These are phyloP conservation scores for Drosophila repleta DNA, from an alignment of 1,140 invertebrate genomes.

Conservation along the genomic window DNA sequence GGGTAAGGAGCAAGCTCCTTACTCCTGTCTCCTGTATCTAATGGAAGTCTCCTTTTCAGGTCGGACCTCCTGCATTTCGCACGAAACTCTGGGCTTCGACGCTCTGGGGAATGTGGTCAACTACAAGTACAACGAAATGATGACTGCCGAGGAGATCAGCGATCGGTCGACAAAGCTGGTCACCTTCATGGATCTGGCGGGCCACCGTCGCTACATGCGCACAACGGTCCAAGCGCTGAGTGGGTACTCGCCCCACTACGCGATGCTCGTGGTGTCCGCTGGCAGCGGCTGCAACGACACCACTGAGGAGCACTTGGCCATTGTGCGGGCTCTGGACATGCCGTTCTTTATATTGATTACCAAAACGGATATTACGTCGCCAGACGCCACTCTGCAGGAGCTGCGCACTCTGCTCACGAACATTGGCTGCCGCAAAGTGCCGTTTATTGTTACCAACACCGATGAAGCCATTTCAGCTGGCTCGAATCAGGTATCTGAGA, in stretches of 20 bases:
- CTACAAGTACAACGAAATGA: constrained; percentile 94
- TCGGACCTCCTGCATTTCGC: constrained; percentile 97
- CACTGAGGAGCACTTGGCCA: constrained; percentile 92
- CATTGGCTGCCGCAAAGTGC: constrained; percentile 88
- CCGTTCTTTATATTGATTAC: constrained; percentile 96
- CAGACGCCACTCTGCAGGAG: constrained; percentile 86
- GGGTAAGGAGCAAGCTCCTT: constrained; percentile 45
- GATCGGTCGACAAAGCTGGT: constrained; percentile 95
- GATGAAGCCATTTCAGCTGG: constrained; percentile 90
- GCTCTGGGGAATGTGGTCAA: constrained; percentile 90
- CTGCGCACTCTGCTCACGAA: constrained; percentile 87
- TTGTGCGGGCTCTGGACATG: constrained; percentile 93
- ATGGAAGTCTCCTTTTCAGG: constrained; percentile 84
- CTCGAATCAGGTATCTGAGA: constrained; percentile 86
- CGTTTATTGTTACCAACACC: constrained; percentile 88
- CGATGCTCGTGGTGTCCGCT: constrained; percentile 93
- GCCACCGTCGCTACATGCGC: constrained; percentile 97
- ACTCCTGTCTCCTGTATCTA: neutral
- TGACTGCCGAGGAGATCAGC: constrained; percentile 97
- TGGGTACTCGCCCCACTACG: constrained; percentile 97
- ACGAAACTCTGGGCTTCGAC: constrained; percentile 98
- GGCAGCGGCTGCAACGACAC: constrained; percentile 87
- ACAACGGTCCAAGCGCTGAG: constrained; percentile 97
- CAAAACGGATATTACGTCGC: constrained; percentile 92
- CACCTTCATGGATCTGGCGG: constrained; percentile 98